phyloP scores from a whole-genome alignment of 2,888 invertebrate species.

The Eilema sororculum region DNA sequence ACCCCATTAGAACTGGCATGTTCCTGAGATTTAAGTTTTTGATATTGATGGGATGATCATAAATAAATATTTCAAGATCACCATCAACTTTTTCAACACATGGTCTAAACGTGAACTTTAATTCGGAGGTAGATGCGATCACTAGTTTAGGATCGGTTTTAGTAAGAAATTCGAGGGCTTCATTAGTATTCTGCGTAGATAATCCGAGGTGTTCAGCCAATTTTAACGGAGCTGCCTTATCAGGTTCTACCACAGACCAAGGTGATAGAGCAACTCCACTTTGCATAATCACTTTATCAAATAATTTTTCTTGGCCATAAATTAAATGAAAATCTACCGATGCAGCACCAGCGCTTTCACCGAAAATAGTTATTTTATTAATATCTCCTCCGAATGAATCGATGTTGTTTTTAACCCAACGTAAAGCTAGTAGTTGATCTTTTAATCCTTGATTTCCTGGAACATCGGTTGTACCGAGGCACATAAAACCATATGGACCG shows the following conservation, averaged over 20 bases:
- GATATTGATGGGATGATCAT: constrained; percentile 54
- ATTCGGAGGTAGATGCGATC: constrained; percentile 53
- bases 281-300: constrained; percentile 64
- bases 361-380: constrained; percentile 65
- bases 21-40: constrained; percentile 42
- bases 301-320: constrained; percentile 60
- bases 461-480: constrained; percentile 60
- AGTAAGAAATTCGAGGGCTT: constrained; percentile 63
- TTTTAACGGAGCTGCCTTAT: constrained; percentile 52
- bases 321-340: constrained; percentile 65
- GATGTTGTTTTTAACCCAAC: constrained; percentile 71
- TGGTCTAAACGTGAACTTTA: constrained; percentile 48
- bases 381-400: constrained; percentile 69
- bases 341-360: constrained; percentile 67
- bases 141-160: constrained; percentile 54
- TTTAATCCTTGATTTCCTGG: constrained; percentile 74
- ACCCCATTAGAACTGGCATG: constrained; percentile 57
- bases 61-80: constrained; percentile 54
- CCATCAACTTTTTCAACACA: constrained; percentile 64
- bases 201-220: constrained; percentile 61
- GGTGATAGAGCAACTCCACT: constrained; percentile 59
- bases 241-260: constrained; percentile 47
- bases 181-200: constrained; percentile 47
- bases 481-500: constrained; percentile 73
- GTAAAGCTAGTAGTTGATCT: constrained; percentile 66